Percentiles rank a stretch among this genome's conserved stretches.
Conservation (phyloP, 1,140 invertebrate species). For the Panulirus ornatus region DNA sequence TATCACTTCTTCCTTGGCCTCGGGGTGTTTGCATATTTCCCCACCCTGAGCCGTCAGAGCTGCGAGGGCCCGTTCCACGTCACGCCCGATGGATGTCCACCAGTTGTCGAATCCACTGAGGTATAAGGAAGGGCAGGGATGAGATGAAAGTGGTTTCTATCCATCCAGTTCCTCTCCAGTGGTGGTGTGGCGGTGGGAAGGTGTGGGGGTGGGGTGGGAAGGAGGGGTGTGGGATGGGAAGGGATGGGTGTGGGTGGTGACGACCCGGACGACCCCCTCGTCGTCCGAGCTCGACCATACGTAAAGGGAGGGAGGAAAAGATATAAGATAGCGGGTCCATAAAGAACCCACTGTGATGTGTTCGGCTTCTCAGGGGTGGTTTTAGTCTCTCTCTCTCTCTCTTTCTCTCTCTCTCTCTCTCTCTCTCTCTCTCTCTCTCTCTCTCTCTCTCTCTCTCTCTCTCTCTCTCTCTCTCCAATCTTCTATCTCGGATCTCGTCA, state of each 20-base stretch:
- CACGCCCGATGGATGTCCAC: too few species aligned
- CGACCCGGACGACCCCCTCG: too few species aligned
- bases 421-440: neutral
- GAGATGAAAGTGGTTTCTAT: neutral
- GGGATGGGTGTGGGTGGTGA: neutral
- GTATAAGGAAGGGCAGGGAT: neutral
- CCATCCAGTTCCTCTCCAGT: neutral
- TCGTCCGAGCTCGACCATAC: neutral
- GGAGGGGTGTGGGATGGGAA: too few species aligned
- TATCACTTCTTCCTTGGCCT: too few species aligned
- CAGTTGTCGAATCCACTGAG: too few species aligned
- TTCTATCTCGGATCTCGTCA: neutral
- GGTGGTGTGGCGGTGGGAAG: neutral
- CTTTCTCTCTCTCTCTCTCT: neutral
- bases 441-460: constrained; percentile 25
- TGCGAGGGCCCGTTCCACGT: too few species aligned
- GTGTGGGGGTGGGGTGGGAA: too few species aligned
- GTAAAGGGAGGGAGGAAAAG: neutral
- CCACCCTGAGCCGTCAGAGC: too few species aligned
- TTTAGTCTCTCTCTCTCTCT: neutral
- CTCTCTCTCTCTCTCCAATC: constrained; percentile 24
- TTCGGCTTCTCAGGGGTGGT: neutral
- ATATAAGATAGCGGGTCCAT: neutral
- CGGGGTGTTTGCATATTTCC: too few species aligned
- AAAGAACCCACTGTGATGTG: neutral